Evolutionary conservation across 1,140 invertebrate genomes (phyloP).

Genomic region (Nautilus pompilius): DNA sequence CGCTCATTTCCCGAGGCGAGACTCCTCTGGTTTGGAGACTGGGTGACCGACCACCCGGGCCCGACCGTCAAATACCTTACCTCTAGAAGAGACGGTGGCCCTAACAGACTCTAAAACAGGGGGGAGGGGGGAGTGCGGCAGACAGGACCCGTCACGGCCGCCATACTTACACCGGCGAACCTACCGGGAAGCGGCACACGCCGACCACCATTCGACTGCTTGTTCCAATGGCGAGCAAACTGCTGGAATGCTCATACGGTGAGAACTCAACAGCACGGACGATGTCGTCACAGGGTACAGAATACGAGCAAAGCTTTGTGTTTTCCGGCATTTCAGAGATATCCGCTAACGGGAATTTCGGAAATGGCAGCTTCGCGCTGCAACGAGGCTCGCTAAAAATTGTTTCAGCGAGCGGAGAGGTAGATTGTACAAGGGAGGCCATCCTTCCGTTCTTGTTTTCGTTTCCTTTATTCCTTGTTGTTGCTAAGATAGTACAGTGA

Average conservation of each 20-base stretch:
- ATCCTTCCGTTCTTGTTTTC: too few relatives aligned
- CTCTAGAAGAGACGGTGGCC: not conserved
- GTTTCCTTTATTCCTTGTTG: too few relatives aligned
- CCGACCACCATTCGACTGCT: conserved; percentile 34
- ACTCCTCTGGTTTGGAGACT: not conserved
- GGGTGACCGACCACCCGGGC: not conserved
- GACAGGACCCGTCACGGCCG: not conserved
- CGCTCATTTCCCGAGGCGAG: not conserved
- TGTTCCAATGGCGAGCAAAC: conserved; percentile 40
- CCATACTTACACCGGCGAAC: not conserved
- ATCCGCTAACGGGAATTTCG: not conserved
- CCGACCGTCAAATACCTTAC: not conserved
- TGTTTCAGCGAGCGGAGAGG: too few relatives aligned
- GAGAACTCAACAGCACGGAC: conserved; percentile 48
- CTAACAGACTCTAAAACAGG: not conserved
- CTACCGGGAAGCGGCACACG: conserved; percentile 38
- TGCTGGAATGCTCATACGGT: conserved; percentile 38
- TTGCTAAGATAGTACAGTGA: too few relatives aligned
- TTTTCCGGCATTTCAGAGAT: not conserved
- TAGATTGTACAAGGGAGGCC: too few relatives aligned
- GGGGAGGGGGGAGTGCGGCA: not conserved
- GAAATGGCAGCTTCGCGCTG: too few relatives aligned
- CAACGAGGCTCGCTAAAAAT: too few relatives aligned
- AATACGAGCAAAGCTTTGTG: conserved; percentile 12
- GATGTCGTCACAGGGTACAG: conserved; percentile 36